Evolutionary conservation across 1,140 invertebrate genomes (phyloP).

Genomic region (Anastrepha obliqua): DNA sequence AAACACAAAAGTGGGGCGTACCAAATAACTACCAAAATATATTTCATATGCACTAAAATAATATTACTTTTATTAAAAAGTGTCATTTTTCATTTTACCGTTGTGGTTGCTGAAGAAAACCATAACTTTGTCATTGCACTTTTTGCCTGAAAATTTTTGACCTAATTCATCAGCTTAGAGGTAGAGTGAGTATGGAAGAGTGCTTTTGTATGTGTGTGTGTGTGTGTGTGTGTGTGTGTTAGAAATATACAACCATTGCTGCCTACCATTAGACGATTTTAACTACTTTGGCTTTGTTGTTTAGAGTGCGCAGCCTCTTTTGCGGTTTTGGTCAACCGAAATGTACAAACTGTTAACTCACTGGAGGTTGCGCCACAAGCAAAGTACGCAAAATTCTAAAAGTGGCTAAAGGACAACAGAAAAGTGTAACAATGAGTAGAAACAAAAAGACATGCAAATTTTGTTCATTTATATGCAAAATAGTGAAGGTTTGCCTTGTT

Average conservation of each 20-base stretch:
- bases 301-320: conserved; percentile 44
- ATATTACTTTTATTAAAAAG: conserved; percentile 31
- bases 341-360: conserved; percentile 43
- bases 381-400: conserved; percentile 43
- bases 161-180: background rate
- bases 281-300: conserved; percentile 44
- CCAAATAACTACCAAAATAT: background rate
- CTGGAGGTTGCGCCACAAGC: conserved; percentile 11
- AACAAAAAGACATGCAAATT: background rate
- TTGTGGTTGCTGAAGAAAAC: conserved; percentile 14
- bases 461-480: conserved; percentile 43
- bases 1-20: background rate
- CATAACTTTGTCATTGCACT: conserved; percentile 24
- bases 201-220: background rate
- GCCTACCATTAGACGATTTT: conserved; percentile 31
- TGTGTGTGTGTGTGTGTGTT: background rate
- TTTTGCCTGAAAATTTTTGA: conserved; percentile 12
- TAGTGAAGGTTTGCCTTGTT: background rate
- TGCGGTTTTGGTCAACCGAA: conserved; percentile 49
- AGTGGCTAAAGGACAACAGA: conserved; percentile 21
- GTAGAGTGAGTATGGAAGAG: background rate
- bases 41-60: background rate
- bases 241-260: background rate
- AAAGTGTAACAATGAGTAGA: background rate
- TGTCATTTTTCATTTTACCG: background rate